Conservation (phyloP, 2,797 vertebrate species). For the Tympanoctomys barrerae region DNA sequence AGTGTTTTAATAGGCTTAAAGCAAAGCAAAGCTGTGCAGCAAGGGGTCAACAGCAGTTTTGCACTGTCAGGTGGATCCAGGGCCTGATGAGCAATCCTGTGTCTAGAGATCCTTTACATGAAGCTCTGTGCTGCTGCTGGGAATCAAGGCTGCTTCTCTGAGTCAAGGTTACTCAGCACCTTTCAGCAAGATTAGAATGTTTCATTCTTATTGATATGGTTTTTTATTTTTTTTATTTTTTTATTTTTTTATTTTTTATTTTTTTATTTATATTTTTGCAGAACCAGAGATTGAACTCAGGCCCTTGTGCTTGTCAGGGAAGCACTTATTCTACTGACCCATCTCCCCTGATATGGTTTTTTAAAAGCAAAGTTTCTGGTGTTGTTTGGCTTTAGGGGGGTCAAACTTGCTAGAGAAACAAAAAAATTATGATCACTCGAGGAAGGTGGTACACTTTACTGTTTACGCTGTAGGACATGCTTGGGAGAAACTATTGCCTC, state of each 20-base stretch:
- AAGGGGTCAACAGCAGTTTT: neutral
- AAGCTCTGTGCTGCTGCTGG: neutral
- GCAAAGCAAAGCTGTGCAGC: neutral
- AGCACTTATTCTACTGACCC: too few species aligned
- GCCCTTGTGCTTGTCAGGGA: too few species aligned
- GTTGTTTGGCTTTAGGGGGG: neutral
- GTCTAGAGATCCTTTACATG: neutral
- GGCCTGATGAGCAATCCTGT: neutral
- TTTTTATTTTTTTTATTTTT: too few species aligned
- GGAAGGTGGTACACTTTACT: neutral
- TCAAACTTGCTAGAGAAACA: slow-evolving; percentile 4
- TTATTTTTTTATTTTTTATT: too few species aligned
- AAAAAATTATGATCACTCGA: slow-evolving; percentile 5
- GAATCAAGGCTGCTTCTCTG: neutral
- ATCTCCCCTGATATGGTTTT: neutral
- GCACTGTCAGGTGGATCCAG: neutral
- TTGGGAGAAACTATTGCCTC: neutral
- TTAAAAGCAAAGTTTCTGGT: neutral
- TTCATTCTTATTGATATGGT: neutral
- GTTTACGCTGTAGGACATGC: neutral
- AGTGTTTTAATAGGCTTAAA: neutral
- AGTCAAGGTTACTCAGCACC: neutral
- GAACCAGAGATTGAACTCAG: too few species aligned
- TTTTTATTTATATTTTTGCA: too few species aligned
- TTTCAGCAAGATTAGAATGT: neutral